Evolutionary conservation across 35 echinoderm and acorn worm species (phyloP).

Genomic region (Heliocidaris tuberculata): DNA sequence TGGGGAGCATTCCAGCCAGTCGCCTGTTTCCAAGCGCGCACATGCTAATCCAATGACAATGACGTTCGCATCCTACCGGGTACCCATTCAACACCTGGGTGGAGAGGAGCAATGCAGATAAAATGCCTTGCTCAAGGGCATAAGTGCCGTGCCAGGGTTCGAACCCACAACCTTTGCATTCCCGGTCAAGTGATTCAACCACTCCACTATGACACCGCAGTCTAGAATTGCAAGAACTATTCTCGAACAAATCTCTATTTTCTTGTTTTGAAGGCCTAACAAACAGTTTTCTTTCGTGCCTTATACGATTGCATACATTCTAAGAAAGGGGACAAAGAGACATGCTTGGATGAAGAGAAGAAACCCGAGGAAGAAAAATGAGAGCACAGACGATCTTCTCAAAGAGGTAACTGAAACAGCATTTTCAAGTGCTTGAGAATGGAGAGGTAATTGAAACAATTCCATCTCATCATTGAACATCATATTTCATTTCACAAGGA

Average conservation of each 20-base stretch:
- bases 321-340: not conserved
- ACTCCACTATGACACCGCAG: not conserved
- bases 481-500: constrained; percentile 2
- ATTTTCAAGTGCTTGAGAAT: constrained; percentile 32
- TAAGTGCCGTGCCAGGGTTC: too few relatives aligned
- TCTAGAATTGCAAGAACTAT: not conserved
- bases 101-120: too few relatives aligned
- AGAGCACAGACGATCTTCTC: not conserved
- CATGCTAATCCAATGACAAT: too few relatives aligned
- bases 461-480: constrained; percentile 23
- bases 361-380: not conserved
- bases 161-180: too few relatives aligned
- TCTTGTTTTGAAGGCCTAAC: not conserved
- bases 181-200: too few relatives aligned
- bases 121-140: too few relatives aligned
- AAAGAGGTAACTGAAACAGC: not conserved
- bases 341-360: not conserved
- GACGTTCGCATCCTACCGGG: too few relatives aligned
- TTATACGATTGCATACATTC: not conserved
- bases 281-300: not conserved
- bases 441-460: constrained; percentile 21
- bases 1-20: too few relatives aligned
- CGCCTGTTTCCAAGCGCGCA: too few relatives aligned
- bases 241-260: not conserved
- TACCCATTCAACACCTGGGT: too few relatives aligned